Evolutionary conservation across 2,113 vertebrate species (phyloP).

Genomic region (Tachysurus vachellii): DNA sequence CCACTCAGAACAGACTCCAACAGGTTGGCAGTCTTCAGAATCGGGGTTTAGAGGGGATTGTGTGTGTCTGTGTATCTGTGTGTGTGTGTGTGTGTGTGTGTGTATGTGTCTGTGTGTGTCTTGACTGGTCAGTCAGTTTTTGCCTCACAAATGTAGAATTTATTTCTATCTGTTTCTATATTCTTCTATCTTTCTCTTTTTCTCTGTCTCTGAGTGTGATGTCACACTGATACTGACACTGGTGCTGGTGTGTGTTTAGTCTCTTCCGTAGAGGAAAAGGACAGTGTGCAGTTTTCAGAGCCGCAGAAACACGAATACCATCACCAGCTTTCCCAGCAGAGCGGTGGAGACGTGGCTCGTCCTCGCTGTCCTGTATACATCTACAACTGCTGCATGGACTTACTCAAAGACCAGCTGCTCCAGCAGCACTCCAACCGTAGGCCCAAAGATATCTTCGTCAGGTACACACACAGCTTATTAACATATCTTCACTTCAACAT

Average conservation of each 20-base stretch:
- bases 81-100: background rate
- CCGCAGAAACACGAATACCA: conserved; percentile 72
- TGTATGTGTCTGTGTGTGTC: background rate
- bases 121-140: background rate
- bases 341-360: conserved; percentile 70
- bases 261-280: conserved; percentile 70
- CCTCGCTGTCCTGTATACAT: conserved; percentile 88
- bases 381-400: conserved; percentile 90
- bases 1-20: background rate
- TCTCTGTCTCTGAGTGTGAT: background rate
- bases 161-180: background rate
- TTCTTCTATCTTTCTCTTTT: background rate
- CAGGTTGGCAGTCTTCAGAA: conserved; percentile 1
- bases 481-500: background rate
- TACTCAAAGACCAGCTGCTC: conserved; percentile 86
- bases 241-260: conserved; percentile 26
- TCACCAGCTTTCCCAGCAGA: conserved; percentile 77
- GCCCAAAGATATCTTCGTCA: conserved; percentile 86
- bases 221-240: background rate
- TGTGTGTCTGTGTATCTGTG: background rate
- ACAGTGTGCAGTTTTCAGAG: conserved; percentile 74
- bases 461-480: conserved; percentile 64
- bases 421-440: conserved; percentile 74
- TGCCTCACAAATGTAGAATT: background rate
- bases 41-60: background rate